These are phyloP conservation scores for Catharus ustulatus DNA, from an alignment of 2,797 vertebrate species.

Conservation along the genomic window DNA sequence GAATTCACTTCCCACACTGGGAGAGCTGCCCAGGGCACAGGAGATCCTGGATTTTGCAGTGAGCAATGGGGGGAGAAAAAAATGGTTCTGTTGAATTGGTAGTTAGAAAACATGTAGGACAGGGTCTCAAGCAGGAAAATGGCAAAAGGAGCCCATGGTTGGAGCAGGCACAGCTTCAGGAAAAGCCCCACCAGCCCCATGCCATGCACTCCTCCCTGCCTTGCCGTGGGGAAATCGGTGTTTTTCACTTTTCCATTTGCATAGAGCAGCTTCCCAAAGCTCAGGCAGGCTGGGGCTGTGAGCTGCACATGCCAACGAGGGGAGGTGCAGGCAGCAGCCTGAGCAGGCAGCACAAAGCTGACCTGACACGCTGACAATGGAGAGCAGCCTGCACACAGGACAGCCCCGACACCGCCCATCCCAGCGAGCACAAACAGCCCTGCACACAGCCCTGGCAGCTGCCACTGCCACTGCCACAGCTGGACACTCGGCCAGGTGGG, in stretches of 20 bases:
- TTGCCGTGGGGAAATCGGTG: not conserved
- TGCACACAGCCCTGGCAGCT: no score
- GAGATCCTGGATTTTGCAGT: not conserved
- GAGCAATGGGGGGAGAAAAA: not conserved
- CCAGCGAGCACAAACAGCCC: no score
- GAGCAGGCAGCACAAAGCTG: constrained; percentile 11
- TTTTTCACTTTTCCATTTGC: not conserved
- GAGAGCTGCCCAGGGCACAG: not conserved
- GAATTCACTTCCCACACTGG: not conserved
- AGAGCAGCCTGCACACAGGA: not conserved
- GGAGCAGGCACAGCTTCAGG: not conserved
- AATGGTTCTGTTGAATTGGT: not conserved
- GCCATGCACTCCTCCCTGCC: not conserved
- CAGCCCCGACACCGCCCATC: not conserved
- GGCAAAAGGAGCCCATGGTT: not conserved
- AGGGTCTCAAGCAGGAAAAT: not conserved
- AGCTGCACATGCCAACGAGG: not conserved
- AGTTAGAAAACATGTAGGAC: not conserved
- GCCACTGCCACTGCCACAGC: no score
- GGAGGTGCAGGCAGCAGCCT: not conserved
- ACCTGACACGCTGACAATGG: constrained; percentile 52
- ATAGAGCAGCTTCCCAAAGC: not conserved
- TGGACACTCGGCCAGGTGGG: not conserved
- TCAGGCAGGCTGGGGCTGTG: not conserved
- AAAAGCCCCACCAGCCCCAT: not conserved